A percentile compares a stretch with the other conserved stretches of the same genome.
Evolutionary conservation across 2,888 invertebrate genomes (phyloP).

Genomic region (Drepanosiphum platanoidis): DNA sequence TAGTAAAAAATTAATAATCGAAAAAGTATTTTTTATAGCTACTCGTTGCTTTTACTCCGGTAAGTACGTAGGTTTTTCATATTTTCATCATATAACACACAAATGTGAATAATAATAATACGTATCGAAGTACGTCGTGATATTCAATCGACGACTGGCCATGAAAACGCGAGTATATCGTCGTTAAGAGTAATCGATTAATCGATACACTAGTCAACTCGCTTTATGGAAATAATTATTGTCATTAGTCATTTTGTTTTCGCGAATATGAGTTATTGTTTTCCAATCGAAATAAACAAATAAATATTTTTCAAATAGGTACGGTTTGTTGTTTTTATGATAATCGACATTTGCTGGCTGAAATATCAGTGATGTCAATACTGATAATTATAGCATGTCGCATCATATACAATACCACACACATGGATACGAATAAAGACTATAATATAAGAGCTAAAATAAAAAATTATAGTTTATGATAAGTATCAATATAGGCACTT

Average conservation of each 20-base stretch:
- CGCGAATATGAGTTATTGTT: background rate
- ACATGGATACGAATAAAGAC: too few relatives aligned
- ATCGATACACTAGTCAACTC: background rate
- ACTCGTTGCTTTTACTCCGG: too few relatives aligned
- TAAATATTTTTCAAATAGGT: background rate
- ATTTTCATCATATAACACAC: too few relatives aligned
- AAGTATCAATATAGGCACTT: too few relatives aligned
- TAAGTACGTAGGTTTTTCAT: too few relatives aligned
- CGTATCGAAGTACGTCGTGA: background rate
- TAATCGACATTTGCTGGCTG: background rate
- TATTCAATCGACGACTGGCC: background rate
- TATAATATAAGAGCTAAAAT: too few relatives aligned
- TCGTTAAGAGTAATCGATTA: background rate
- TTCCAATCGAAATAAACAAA: conserved; percentile 8
- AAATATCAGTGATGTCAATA: too few relatives aligned
- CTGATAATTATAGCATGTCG: too few relatives aligned
- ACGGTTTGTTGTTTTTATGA: background rate
- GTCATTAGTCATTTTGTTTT: conserved; percentile 19
- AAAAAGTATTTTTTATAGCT: too few relatives aligned
- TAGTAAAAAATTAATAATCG: too few relatives aligned
- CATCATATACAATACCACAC: too few relatives aligned
- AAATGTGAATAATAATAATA: background rate
- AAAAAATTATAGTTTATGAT: too few relatives aligned
- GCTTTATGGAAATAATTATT: background rate
- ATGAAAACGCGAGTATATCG: conserved; percentile 10